Evolutionary conservation across 2,888 invertebrate genomes (phyloP).

Genomic region (Sepiola atlantica): DNA sequence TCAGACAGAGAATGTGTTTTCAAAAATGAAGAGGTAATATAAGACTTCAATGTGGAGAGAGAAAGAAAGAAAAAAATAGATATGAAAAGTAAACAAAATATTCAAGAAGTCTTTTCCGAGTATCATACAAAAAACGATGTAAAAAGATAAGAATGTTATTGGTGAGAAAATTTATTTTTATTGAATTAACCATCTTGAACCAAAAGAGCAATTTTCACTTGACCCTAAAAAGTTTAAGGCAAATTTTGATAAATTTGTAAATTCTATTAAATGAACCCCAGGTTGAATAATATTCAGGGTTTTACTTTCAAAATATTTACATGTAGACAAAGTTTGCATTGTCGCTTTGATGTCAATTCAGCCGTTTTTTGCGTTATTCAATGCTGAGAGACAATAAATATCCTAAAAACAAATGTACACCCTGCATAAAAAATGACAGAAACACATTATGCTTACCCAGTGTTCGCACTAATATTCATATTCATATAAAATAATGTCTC

Average conservation of each 20-base stretch:
- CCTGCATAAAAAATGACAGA: too few relatives aligned
- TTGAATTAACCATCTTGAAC: not conserved
- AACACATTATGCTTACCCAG: too few relatives aligned
- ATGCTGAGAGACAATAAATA: too few relatives aligned
- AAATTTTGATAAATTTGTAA: not conserved
- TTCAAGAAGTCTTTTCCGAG: not conserved
- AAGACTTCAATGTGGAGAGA: not conserved
- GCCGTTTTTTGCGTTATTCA: too few relatives aligned
- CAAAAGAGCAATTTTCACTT: not conserved
- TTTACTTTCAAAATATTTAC: not conserved
- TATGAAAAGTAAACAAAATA: not conserved
- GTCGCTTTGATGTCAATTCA: too few relatives aligned
- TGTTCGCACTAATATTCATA: too few relatives aligned
- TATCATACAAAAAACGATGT: not conserved
- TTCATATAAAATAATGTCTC: too few relatives aligned
- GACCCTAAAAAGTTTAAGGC: not conserved
- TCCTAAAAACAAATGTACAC: too few relatives aligned
- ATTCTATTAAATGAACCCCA: not conserved
- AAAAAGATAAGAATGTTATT: not conserved
- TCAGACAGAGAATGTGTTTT: not conserved
- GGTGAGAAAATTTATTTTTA: not conserved
- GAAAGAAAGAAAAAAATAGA: not conserved
- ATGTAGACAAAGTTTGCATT: too few relatives aligned
- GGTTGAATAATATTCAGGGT: not conserved
- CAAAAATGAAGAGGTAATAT: not conserved